phyloP scores from a whole-genome alignment of 1,140 invertebrate genomes.

The Drosophila tani region DNA sequence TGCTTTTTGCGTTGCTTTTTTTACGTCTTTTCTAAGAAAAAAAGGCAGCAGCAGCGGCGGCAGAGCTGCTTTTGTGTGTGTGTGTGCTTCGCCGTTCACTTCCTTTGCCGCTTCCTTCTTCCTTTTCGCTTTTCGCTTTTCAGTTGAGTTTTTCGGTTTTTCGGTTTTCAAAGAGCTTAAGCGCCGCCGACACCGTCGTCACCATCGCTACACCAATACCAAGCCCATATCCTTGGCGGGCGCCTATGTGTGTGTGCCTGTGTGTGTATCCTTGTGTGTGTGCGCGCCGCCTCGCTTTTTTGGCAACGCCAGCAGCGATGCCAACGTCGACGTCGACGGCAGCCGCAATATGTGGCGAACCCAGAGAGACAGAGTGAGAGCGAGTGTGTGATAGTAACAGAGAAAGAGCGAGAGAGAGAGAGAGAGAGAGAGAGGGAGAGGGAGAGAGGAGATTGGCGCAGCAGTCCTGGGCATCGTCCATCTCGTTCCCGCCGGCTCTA shows the following conservation, averaged over 20 bases:
- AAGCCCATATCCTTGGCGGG: slow-evolving; percentile 11
- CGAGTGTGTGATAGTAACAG: background rate
- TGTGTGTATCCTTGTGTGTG: slow-evolving; percentile 20
- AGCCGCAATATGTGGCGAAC: slow-evolving; percentile 14
- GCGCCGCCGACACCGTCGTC: slow-evolving; percentile 63
- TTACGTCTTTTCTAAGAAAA: slow-evolving; percentile 44
- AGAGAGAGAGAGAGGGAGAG: background rate
- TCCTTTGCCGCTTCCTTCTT: slow-evolving; percentile 77
- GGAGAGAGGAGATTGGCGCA: slow-evolving; percentile 4
- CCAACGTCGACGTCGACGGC: slow-evolving; percentile 10
- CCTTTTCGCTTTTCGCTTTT: slow-evolving; percentile 47
- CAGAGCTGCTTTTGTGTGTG: slow-evolving; percentile 15
- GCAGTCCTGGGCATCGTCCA: slow-evolving; percentile 28
- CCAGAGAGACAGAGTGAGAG: slow-evolving; percentile 13
- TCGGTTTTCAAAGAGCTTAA: slow-evolving; percentile 56
- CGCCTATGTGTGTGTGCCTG: slow-evolving; percentile 11
- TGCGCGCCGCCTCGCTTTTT: slow-evolving; percentile 26
- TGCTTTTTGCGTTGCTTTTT: slow-evolving; percentile 43
- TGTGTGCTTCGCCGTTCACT: slow-evolving; percentile 53
- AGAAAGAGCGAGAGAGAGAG: slow-evolving; percentile 5
- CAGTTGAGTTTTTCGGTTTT: slow-evolving; percentile 14
- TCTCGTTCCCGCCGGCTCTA: slow-evolving; percentile 4
- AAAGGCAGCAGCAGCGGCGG: slow-evolving; percentile 7
- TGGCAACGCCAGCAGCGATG: slow-evolving; percentile 40
- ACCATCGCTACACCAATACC: slow-evolving; percentile 29